These are phyloP conservation scores for Oscheius onirici DNA, from an alignment of 2,888 invertebrate genomes.

Conservation along the genomic window DNA sequence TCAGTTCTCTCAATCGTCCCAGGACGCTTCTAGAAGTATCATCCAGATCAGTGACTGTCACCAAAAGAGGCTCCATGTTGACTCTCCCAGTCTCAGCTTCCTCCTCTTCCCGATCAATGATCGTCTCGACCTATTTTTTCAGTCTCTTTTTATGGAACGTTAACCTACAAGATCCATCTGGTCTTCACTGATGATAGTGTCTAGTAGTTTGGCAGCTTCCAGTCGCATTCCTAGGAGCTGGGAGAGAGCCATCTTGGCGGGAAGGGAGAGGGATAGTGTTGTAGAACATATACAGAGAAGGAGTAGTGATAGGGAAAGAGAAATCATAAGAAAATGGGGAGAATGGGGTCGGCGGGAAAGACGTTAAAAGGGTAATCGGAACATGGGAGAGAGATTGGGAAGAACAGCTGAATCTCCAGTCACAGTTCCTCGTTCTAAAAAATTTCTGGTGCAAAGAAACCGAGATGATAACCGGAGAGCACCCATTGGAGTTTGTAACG, in stretches of 20 bases:
- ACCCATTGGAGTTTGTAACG: too few relatives aligned
- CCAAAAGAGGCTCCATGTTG: conserved; percentile 4
- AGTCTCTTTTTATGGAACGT: not conserved
- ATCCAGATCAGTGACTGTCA: conserved; percentile 15
- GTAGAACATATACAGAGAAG: not conserved
- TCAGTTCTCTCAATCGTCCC: conserved; percentile 11
- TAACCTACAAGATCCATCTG: conserved; percentile 25
- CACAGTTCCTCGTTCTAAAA: too few relatives aligned
- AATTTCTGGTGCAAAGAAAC: too few relatives aligned
- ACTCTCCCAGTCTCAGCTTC: not conserved
- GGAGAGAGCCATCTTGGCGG: conserved; percentile 2
- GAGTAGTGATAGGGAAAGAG: not conserved
- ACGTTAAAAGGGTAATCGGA: too few relatives aligned
- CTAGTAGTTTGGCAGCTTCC: not conserved
- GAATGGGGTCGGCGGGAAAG: conserved; percentile 6
- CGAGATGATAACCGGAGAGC: too few relatives aligned
- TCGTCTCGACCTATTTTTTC: conserved; percentile 4
- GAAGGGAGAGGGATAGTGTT: not conserved
- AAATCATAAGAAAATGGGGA: not conserved
- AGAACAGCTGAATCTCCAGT: too few relatives aligned
- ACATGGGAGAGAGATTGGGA: too few relatives aligned
- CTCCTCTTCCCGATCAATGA: conserved; percentile 27
- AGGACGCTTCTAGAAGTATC: conserved; percentile 15
- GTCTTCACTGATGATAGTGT: conserved; percentile 3
- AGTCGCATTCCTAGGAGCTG: conserved; percentile 5